These are phyloP conservation scores for Nipponia nippon DNA, from an alignment of 2,113 vertebrate species.

Conservation along the genomic window DNA sequence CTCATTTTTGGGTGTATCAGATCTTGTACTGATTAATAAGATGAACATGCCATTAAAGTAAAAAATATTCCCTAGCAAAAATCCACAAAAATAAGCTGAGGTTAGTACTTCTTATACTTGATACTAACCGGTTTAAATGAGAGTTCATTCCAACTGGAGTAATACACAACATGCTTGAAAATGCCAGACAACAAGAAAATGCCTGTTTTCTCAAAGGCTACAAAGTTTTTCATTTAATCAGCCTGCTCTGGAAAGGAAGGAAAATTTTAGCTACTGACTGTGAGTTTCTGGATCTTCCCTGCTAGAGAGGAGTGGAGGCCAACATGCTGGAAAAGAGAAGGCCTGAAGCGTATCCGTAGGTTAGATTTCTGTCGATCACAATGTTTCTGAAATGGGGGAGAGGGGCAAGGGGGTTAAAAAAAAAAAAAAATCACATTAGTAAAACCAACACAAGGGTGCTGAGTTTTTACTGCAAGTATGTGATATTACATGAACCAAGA, in stretches of 20 bases:
- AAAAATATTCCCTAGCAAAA: background rate
- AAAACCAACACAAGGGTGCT: background rate
- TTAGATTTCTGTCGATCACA: slow-evolving; percentile 97
- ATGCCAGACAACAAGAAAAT: background rate
- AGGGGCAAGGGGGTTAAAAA: background rate
- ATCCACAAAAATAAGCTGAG: background rate
- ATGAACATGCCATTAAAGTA: background rate
- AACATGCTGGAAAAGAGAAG: slow-evolving; percentile 97
- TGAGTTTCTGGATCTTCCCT: slow-evolving; percentile 98
- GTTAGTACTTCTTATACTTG: background rate
- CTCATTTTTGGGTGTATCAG: background rate
- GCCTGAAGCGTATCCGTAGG: slow-evolving; percentile 92
- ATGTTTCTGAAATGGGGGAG: slow-evolving; percentile 81
- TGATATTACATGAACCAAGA: background rate
- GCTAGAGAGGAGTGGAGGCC: slow-evolving; percentile 95
- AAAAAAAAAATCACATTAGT: background rate
- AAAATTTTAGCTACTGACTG: slow-evolving; percentile 75
- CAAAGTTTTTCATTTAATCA: background rate
- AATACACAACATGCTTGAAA: background rate
- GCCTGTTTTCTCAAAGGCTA: background rate
- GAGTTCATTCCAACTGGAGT: background rate
- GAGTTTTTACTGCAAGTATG: background rate
- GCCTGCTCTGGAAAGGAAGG: background rate
- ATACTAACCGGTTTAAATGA: background rate
- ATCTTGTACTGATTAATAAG: background rate